Base-by-base conservation (phyloP, 2,113 vertebrate species). In the Chroicocephalus ridibundus region DNA sequence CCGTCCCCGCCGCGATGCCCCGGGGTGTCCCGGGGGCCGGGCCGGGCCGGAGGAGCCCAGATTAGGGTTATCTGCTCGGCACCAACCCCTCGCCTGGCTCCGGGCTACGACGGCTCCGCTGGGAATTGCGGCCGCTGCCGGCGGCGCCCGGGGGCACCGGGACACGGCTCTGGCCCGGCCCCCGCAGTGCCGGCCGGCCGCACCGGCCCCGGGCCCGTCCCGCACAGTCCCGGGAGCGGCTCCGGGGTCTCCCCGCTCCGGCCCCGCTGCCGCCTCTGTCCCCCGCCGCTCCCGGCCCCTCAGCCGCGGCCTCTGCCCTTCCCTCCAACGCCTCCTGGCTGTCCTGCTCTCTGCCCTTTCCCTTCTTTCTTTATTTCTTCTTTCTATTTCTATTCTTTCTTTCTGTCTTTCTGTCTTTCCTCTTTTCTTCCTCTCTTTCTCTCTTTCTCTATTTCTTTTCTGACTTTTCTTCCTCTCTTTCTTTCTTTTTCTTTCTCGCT, bases 391-490 rank as follows among this genome's bases (percentile, higher is more conserved):
- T 32, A 24, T 25, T 15, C 34, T 31, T 20, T 26, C 17, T 29
- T 16, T 20, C 10, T 9, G 7, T 42, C 24, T 44, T 15, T 57
- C 6, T 44, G 15, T 8, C 7, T 31, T 5, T 3, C 14, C 15
- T 10, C 3, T 4, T 12, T 2, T 19, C 1, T 25, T 19, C n/a
- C 16, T 14, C 4, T 16, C 12, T 8, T 12, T 6, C 15, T 13
- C 24, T 26, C 34, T 31, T 20, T 32, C 14, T 31, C 38, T 16
- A 6, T 11, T 10, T 49, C 24, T 44, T 14, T 47, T 6, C 55
- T 51, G 13, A 7, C 6, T 31, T 5, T 3, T 20, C 17, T 19
- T 38, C 14, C 4, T 4, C 18, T 6, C 24, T 6, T 21, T 18
- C 12, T 11, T 3, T 13, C 46, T 32, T 31, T 52, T 32, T 44